A percentile compares a stretch with the other conserved stretches of the same genome.
phyloP scores from a whole-genome alignment of 2,888 invertebrate genomes.

The Tetragonula carbonaria region DNA sequence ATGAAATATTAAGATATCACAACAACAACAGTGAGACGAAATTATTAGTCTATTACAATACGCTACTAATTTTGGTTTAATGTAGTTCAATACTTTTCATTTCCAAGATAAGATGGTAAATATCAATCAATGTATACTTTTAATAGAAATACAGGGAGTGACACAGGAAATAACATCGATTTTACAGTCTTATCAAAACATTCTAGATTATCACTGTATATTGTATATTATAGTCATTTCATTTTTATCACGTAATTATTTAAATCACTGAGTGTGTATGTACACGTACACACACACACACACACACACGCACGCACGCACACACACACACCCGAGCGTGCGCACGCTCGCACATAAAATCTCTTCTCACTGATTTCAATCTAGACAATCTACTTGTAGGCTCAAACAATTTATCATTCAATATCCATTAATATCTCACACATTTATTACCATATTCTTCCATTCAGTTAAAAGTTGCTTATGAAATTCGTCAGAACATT shows the following conservation, averaged over 20 bases:
- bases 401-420: slow-evolving; percentile 46
- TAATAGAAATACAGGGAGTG: slow-evolving; percentile 33
- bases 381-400: slow-evolving; percentile 55
- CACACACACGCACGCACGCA: too few relatives aligned
- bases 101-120: slow-evolving; percentile 31
- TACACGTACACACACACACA: background rate
- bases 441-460: slow-evolving; percentile 37
- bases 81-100: slow-evolving; percentile 37
- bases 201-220: slow-evolving; percentile 40
- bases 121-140: slow-evolving; percentile 29
- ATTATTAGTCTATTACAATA: slow-evolving; percentile 42
- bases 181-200: slow-evolving; percentile 68
- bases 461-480: slow-evolving; percentile 34
- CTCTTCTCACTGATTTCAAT: slow-evolving; percentile 26
- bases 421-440: slow-evolving; percentile 46
- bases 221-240: slow-evolving; percentile 39
- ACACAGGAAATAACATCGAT: slow-evolving; percentile 43
- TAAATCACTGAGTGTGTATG: slow-evolving; percentile 27
- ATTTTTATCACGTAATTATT: slow-evolving; percentile 47
- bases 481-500: slow-evolving; percentile 39
- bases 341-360: slow-evolving; percentile 29
- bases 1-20: slow-evolving; percentile 53
- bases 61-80: slow-evolving; percentile 15
- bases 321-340: too few relatives aligned
- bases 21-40: slow-evolving; percentile 45